Evolutionary conservation across 2,113 vertebrate genomes (phyloP).

Genomic region (Ciconia boyciana): DNA sequence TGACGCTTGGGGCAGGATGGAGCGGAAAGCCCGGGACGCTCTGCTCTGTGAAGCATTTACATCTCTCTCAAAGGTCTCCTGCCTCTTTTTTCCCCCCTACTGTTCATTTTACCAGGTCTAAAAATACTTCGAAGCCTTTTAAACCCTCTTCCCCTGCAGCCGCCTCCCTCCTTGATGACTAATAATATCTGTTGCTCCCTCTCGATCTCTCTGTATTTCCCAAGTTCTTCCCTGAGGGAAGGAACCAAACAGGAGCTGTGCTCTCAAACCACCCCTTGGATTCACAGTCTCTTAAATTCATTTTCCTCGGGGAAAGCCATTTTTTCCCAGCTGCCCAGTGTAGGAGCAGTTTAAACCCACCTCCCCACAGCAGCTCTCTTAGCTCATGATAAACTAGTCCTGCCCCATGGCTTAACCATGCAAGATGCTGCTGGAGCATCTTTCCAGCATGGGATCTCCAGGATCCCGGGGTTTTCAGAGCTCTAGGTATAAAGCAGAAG

Average conservation of each 20-base stretch:
- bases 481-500: background rate
- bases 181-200: constrained; percentile 46
- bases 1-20: background rate
- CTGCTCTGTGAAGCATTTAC: background rate
- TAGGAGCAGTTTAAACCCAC: background rate
- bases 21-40: background rate
- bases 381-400: background rate
- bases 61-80: background rate
- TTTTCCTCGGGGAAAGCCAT: background rate
- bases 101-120: constrained; percentile 44
- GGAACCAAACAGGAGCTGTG: background rate
- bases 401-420: background rate
- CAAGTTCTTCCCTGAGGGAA: background rate
- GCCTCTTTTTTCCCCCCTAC: background rate
- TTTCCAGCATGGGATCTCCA: background rate
- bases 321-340: background rate
- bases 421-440: background rate
- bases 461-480: background rate
- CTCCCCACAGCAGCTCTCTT: background rate
- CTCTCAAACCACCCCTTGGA: background rate
- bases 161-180: constrained; percentile 39
- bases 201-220: constrained; percentile 24
- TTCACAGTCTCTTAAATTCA: background rate
- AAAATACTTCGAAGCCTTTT: constrained; percentile 38
- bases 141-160: constrained; percentile 37